Conservation (phyloP, 1,140 invertebrate species). For the Daktulosphaira vitifoliae region DNA sequence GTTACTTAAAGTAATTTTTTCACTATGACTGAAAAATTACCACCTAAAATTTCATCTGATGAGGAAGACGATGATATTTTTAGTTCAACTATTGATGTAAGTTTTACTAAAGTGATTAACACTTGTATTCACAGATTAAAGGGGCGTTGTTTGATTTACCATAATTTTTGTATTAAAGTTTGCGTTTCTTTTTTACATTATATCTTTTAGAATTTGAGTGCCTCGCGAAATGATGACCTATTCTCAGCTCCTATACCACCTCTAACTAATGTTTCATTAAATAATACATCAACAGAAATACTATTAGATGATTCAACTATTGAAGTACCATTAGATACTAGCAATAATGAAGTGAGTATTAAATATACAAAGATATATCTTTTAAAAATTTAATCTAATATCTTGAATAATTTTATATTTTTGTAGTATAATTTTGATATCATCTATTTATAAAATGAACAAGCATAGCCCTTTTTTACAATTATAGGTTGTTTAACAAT, state of each 20-base stretch:
- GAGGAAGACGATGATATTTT: conserved; percentile 70
- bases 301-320: neutral
- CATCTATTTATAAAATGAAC: no score
- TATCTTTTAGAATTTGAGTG: conserved; percentile 10
- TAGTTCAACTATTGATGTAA: conserved; percentile 66
- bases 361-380: no score
- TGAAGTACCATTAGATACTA: conserved; percentile 1
- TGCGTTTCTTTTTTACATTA: no score
- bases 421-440: no score
- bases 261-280: neutral
- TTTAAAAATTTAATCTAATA: no score
- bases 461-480: no score
- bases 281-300: neutral
- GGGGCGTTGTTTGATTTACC: neutral
- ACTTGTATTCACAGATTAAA: neutral
- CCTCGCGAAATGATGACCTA: neutral
- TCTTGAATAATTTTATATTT: no score
- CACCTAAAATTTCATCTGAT: neutral
- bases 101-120: conserved; percentile 18
- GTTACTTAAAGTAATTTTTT: no score
- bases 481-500: no score
- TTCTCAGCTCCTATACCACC: neutral
- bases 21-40: conserved; percentile 17
- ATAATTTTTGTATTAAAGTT: no score
- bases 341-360: neutral